Evolutionary conservation across 2,888 invertebrate genomes (phyloP).

Genomic region (Agrotis puta): DNA sequence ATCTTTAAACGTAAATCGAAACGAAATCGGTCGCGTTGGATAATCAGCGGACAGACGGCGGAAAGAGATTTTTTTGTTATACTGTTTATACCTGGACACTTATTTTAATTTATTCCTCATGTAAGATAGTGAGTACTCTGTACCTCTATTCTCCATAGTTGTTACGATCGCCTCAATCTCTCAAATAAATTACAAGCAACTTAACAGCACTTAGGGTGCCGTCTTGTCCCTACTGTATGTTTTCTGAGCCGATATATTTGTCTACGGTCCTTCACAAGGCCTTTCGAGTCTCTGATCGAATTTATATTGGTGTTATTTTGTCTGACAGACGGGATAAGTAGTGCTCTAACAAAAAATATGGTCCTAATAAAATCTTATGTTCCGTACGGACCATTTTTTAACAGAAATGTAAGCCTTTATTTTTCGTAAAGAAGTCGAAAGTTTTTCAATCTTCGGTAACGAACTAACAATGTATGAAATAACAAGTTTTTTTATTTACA

Average conservation of each 20-base stretch:
- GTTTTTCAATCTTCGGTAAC: not conserved
- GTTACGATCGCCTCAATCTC: not conserved
- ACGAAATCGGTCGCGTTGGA: too few relatives aligned
- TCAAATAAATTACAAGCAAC: conserved; percentile 33
- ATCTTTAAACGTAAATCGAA: too few relatives aligned
- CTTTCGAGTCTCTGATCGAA: conserved; percentile 19
- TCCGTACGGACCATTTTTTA: not conserved
- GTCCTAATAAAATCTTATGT: not conserved
- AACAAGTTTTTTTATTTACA: not conserved
- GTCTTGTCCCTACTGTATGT: conserved; percentile 15
- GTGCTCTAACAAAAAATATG: not conserved
- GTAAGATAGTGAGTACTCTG: too few relatives aligned
- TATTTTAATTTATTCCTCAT: too few relatives aligned
- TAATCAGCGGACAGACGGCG: too few relatives aligned
- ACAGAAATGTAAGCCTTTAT: not conserved
- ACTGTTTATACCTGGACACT: too few relatives aligned
- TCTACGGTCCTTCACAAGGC: conserved; percentile 18
- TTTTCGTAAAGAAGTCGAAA: not conserved
- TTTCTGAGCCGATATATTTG: conserved; percentile 29
- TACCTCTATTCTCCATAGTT: not conserved
- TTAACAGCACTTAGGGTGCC: conserved; percentile 21
- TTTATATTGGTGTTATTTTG: conserved; percentile 7
- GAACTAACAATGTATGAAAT: not conserved
- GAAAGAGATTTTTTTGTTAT: too few relatives aligned
- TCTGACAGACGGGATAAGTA: not conserved